Base-by-base conservation (phyloP, 37 sponge, comb jelly and placozoan genomes). In the Oscarella lobularis region DNA sequence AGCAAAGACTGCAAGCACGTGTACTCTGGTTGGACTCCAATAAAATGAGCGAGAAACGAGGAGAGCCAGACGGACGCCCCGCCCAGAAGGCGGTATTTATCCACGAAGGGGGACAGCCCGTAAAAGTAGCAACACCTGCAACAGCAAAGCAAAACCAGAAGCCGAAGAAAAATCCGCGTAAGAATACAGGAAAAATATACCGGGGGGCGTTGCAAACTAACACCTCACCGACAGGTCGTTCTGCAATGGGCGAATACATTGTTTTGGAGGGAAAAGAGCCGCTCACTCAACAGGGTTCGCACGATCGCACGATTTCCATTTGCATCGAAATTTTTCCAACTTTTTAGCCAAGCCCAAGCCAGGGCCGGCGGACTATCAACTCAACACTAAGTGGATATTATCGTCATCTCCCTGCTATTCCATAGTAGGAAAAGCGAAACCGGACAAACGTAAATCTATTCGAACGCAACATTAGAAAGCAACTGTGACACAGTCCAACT, bases 201-300 rank as follows among this genome's bases (percentile, higher is more conserved):
- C n/a, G n/a, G n/a, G n/a, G n/a, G n/a, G n/a, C n/a, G n/a, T n/a
- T n/a, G n/a, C n/a, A n/a, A n/a, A n/a, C n/a, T n/a, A n/a, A n/a
- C n/a, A n/a, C n/a, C n/a, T n/a, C n/a, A n/a, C n/a, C n/a, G 9
- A 20, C 60, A 48, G 60, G 73, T 6, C 54, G 80, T 27, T 79
- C 79, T 3, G 79, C 84, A n/a, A 83, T 83, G 84, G 84, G 84
- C 20, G 84, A 83, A 35, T 83, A 74, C 36, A 73, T 74, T 14
- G 68, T 78, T 37, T 39, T 38, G n/a, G 36, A 79, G 9, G 84
- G 84, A 66, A 75, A 55, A 20, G 60, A 78, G 55, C 84, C 84
- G 0, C 75, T 83, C 3, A 80, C 84, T 0, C 38, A 40, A 30
- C 81, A 75, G 1, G 75, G 29, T 20, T 27, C 9, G 60, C 60